These are phyloP conservation scores for Euzetes globulus DNA, from an alignment of 2,888 invertebrate genomes.

Conservation along the genomic window DNA sequence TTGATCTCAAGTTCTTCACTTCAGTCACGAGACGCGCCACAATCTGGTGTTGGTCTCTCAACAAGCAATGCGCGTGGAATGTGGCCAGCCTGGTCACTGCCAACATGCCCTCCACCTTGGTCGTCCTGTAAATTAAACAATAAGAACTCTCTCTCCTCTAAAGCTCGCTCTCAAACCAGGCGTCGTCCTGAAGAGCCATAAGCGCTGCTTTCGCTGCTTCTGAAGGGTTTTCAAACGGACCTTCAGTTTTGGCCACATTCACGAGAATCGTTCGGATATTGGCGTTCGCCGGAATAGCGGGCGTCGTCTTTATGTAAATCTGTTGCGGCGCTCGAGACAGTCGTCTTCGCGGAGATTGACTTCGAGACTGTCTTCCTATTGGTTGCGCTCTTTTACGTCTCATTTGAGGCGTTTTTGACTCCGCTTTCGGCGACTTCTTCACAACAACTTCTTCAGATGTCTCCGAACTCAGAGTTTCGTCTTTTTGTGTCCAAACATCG, in stretches of 20 bases:
- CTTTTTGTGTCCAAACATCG: slow-evolving; percentile 15
- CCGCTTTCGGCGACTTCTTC: neutral
- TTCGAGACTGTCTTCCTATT: slow-evolving; percentile 1
- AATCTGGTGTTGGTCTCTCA: slow-evolving; percentile 46
- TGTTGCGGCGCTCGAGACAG: slow-evolving; percentile 14
- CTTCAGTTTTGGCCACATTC: slow-evolving; percentile 41
- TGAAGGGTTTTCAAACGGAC: slow-evolving; percentile 58
- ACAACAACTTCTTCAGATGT: neutral
- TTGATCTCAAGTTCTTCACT: slow-evolving; percentile 81
- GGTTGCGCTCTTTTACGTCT: slow-evolving; percentile 12
- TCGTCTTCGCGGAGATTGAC: slow-evolving; percentile 20
- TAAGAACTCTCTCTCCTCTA: no score
- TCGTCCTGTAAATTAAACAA: slow-evolving; percentile 46
- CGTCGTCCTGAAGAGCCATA: slow-evolving; percentile 45
- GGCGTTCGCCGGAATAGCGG: slow-evolving; percentile 37
- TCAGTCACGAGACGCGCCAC: slow-evolving; percentile 56
- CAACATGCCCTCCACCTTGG: slow-evolving; percentile 48
- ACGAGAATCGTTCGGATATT: slow-evolving; percentile 37
- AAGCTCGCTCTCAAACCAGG: slow-evolving; percentile 44
- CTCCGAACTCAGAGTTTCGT: slow-evolving; percentile 2
- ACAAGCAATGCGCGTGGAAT: slow-evolving; percentile 46
- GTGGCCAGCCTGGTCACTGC: slow-evolving; percentile 46
- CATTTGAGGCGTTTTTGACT: neutral
- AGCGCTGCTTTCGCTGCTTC: slow-evolving; percentile 57
- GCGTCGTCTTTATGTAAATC: slow-evolving; percentile 36